phyloP scores from a whole-genome alignment of 2,888 invertebrate genomes.

The Herminia tarsipennalis region DNA sequence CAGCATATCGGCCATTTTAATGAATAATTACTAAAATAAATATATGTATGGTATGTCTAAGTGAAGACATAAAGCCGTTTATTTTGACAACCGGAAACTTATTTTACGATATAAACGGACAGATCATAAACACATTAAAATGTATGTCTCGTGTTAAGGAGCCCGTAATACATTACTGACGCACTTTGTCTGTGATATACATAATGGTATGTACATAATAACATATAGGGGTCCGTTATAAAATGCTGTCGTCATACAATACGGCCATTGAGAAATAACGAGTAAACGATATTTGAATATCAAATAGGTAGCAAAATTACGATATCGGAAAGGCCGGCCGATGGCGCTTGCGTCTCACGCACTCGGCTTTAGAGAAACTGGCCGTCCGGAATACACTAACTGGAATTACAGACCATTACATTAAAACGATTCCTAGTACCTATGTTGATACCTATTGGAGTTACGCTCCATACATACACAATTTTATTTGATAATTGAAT shows the following conservation, averaged over 20 bases:
- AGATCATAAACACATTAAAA: slow-evolving; percentile 48
- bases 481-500: slow-evolving; percentile 46
- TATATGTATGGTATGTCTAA: too few species aligned
- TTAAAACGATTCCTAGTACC: slow-evolving; percentile 73
- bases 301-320: slow-evolving; percentile 70
- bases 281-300: slow-evolving; percentile 74
- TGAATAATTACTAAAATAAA: too few species aligned
- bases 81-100: slow-evolving; percentile 46
- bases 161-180: slow-evolving; percentile 53
- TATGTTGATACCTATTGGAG: slow-evolving; percentile 44
- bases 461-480: slow-evolving; percentile 45
- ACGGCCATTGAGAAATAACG: slow-evolving; percentile 74
- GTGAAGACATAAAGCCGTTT: slow-evolving; percentile 25
- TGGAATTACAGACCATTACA: slow-evolving; percentile 72
- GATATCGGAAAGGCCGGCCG: slow-evolving; percentile 67
- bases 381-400: slow-evolving; percentile 66
- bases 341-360: slow-evolving; percentile 72
- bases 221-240: slow-evolving; percentile 69
- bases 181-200: slow-evolving; percentile 58
- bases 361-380: slow-evolving; percentile 65
- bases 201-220: slow-evolving; percentile 66
- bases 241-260: slow-evolving; percentile 70
- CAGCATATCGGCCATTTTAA: too few species aligned
- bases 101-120: slow-evolving; percentile 38
- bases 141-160: slow-evolving; percentile 46